These are phyloP conservation scores for Drosophila rhopaloa DNA, from an alignment of 1,140 invertebrate species.

Conservation along the genomic window DNA sequence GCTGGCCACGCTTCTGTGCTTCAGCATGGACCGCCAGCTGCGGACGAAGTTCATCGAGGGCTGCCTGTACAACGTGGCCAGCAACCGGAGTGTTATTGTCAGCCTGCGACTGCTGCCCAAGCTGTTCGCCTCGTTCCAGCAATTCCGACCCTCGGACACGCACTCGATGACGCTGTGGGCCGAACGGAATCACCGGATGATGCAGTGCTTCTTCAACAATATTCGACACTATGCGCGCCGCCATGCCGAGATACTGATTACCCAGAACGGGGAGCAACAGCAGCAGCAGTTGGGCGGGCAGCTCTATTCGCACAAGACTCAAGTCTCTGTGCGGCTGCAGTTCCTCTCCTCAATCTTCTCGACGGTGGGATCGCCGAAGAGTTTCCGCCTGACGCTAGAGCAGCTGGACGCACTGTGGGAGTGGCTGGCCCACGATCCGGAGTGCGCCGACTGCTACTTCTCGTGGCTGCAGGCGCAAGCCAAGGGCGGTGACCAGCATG, in stretches of 20 bases:
- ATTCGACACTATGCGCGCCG: slow-evolving; percentile 87
- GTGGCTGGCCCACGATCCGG: slow-evolving; percentile 92
- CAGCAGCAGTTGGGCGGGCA: slow-evolving; percentile 63
- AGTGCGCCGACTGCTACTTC: slow-evolving; percentile 95
- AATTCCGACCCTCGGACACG: slow-evolving; percentile 92
- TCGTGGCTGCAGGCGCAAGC: slow-evolving; percentile 96
- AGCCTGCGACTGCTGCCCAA: slow-evolving; percentile 95
- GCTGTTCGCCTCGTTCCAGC: slow-evolving; percentile 95
- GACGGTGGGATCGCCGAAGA: slow-evolving; percentile 94
- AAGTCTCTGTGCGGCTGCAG: slow-evolving; percentile 95
- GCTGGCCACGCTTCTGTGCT: slow-evolving; percentile 94
- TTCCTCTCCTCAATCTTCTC: slow-evolving; percentile 97
- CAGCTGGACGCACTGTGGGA: slow-evolving; percentile 96
- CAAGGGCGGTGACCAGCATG: slow-evolving; percentile 95
- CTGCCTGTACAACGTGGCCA: slow-evolving; percentile 94
- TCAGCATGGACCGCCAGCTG: slow-evolving; percentile 94
- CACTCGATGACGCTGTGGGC: slow-evolving; percentile 94
- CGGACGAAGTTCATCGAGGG: slow-evolving; percentile 97
- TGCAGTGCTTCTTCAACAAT: slow-evolving; percentile 96
- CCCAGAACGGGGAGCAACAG: slow-evolving; percentile 68
- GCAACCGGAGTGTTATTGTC: slow-evolving; percentile 94
- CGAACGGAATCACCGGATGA: slow-evolving; percentile 95
- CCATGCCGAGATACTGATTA: slow-evolving; percentile 60
- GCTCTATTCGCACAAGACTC: slow-evolving; percentile 94
- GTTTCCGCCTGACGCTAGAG: slow-evolving; percentile 93